Evolutionary conservation across 2,888 invertebrate genomes (phyloP).

Genomic region (Trachelus troglodyta): DNA sequence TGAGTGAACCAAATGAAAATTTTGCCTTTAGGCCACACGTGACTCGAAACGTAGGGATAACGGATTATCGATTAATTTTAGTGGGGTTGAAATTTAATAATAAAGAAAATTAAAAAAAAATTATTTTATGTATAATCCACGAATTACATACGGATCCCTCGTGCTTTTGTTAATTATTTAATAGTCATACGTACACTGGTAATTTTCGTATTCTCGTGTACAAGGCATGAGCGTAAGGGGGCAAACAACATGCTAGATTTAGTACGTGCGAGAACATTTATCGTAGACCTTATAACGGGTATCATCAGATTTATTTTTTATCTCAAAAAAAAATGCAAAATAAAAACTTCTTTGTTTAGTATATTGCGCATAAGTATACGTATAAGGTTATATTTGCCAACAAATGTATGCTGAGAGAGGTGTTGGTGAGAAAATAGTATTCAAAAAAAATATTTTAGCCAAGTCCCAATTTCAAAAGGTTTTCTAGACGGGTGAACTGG

Average conservation of each 20-base stretch:
- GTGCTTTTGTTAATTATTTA: not conserved
- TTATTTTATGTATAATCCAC: not conserved
- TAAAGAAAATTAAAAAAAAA: not conserved
- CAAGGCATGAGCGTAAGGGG: not conserved
- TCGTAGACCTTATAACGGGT: not conserved
- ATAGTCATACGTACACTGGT: no score
- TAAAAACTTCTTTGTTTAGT: not conserved
- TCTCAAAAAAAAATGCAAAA: not conserved
- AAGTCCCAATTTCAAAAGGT: not conserved
- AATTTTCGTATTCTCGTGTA: not conserved
- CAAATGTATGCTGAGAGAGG: not conserved
- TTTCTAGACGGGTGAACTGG: not conserved
- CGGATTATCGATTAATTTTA: not conserved
- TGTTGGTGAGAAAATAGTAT: not conserved
- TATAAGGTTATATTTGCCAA: not conserved
- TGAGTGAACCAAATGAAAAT: not conserved
- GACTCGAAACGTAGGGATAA: not conserved
- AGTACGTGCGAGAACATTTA: not conserved
- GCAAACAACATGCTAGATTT: not conserved
- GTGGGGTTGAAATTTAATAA: not conserved
- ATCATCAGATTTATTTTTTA: not conserved
- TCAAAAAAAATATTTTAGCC: not conserved
- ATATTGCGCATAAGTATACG: not conserved
- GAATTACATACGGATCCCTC: not conserved
- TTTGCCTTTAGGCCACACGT: not conserved